These are phyloP conservation scores for Drosophila melanosoma DNA, from an alignment of 2,888 invertebrate species.

Conservation along the genomic window DNA sequence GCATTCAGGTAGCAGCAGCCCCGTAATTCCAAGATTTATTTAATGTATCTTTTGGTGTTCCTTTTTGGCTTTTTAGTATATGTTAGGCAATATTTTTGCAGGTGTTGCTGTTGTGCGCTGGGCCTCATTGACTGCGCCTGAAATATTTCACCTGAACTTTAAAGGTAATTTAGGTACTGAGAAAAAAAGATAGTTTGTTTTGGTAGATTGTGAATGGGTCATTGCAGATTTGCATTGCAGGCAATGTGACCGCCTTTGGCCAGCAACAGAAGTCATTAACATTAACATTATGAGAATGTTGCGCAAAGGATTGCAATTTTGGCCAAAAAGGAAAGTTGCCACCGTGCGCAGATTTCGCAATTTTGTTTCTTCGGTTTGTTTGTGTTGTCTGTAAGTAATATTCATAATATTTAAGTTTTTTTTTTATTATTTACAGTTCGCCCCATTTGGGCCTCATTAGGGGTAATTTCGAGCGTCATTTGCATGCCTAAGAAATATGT, in stretches of 20 bases:
- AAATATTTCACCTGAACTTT: slow-evolving; percentile 24
- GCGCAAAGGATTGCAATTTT: slow-evolving; percentile 28
- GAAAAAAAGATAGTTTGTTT: background rate
- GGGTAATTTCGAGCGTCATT: slow-evolving; percentile 65
- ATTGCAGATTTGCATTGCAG: slow-evolving; percentile 8
- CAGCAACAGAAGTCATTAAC: slow-evolving; percentile 56
- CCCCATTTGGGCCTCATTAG: slow-evolving; percentile 67
- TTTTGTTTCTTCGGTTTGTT: slow-evolving; percentile 31
- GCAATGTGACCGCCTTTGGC: slow-evolving; percentile 39
- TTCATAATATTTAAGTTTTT: slow-evolving; percentile 55
- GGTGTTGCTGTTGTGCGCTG: background rate
- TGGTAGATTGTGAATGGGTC: background rate
- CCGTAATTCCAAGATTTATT: slow-evolving; percentile 71
- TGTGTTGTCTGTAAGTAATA: slow-evolving; percentile 33
- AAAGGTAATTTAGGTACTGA: slow-evolving; percentile 4
- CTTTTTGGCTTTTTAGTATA: background rate
- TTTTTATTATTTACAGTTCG: slow-evolving; percentile 4
- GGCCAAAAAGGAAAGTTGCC: slow-evolving; percentile 24
- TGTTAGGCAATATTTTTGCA: background rate
- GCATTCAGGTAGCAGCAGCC: slow-evolving; percentile 18
- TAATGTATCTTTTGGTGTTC: slow-evolving; percentile 34
- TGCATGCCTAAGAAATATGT: slow-evolving; percentile 58
- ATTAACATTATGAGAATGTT: slow-evolving; percentile 58
- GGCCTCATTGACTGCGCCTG: slow-evolving; percentile 34
- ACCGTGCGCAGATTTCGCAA: background rate